Conservation (phyloP, 2,113 vertebrate species). For the Willisornis vidua region DNA sequence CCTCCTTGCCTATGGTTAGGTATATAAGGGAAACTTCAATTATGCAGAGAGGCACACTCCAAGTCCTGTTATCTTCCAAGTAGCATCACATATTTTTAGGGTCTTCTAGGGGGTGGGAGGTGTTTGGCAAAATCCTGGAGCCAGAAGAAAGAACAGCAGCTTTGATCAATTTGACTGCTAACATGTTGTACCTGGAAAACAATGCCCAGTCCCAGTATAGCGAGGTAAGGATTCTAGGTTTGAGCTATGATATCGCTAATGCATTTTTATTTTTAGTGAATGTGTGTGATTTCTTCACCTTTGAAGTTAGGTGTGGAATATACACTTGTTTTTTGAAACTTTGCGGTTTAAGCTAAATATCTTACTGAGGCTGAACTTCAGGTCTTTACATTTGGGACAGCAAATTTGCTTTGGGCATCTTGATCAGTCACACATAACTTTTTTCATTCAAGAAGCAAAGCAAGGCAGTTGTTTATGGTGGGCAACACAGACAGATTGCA, state of each 20-base stretch:
- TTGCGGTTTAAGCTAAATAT: background rate
- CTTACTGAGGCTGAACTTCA: background rate
- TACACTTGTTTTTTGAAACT: background rate
- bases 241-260: background rate
- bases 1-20: slow-evolving; percentile 79
- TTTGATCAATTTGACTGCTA: slow-evolving; percentile 97
- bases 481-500: background rate
- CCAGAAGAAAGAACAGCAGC: slow-evolving; percentile 95
- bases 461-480: background rate
- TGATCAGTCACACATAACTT: background rate
- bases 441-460: background rate
- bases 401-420: background rate
- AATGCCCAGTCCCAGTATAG: slow-evolving; percentile 92
- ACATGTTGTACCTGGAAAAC: slow-evolving; percentile 99
- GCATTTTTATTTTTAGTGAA: background rate
- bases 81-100: slow-evolving; percentile 76
- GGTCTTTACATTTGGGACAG: background rate
- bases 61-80: slow-evolving; percentile 82
- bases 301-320: background rate
- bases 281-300: fast-evolving
- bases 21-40: slow-evolving; percentile 91
- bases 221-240: slow-evolving; percentile 89
- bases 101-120: slow-evolving; percentile 85
- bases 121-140: slow-evolving; percentile 94
- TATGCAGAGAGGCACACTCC: slow-evolving; percentile 82